These are phyloP conservation scores for Erpobdella octoculata DNA, from an alignment of 2,888 invertebrate species.

Conservation along the genomic window DNA sequence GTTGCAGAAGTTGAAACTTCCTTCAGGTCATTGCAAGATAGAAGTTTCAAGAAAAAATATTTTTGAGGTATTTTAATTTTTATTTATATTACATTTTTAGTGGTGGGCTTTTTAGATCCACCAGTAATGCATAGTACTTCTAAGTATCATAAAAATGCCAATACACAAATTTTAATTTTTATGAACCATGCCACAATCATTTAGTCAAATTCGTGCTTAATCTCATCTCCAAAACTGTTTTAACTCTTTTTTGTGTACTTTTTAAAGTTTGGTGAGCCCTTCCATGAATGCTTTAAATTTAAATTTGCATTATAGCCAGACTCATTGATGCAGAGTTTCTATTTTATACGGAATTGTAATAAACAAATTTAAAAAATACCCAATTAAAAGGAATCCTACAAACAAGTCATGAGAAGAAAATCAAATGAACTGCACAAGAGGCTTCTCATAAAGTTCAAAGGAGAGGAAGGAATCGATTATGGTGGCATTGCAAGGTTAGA, in stretches of 20 bases:
- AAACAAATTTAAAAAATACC: not conserved
- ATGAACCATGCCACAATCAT: no score
- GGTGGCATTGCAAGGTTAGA: conserved; percentile 25
- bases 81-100: not conserved
- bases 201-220: no score
- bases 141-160: no score
- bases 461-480: conserved; percentile 28
- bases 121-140: no score
- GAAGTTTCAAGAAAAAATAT: conserved; percentile 25
- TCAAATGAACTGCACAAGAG: conserved; percentile 19
- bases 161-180: no score
- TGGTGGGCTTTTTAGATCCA: no score
- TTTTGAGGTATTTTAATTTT: conserved; percentile 19
- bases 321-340: no score
- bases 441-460: conserved; percentile 18
- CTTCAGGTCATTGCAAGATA: conserved; percentile 24
- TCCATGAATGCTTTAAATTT: no score
- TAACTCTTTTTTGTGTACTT: not conserved
- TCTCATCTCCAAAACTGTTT: no score
- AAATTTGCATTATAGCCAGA: no score
- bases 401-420: conserved; percentile 17
- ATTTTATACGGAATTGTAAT: no score
- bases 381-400: conserved; percentile 17
- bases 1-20: conserved; percentile 25
- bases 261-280: not conserved